Percentiles rank a stretch among this genome's conserved stretches.
These are phyloP conservation scores for Chrysaora quinquecirrha DNA, from an alignment of 30 jellyfish, hydroid and myxozoan species.

Conservation along the genomic window DNA sequence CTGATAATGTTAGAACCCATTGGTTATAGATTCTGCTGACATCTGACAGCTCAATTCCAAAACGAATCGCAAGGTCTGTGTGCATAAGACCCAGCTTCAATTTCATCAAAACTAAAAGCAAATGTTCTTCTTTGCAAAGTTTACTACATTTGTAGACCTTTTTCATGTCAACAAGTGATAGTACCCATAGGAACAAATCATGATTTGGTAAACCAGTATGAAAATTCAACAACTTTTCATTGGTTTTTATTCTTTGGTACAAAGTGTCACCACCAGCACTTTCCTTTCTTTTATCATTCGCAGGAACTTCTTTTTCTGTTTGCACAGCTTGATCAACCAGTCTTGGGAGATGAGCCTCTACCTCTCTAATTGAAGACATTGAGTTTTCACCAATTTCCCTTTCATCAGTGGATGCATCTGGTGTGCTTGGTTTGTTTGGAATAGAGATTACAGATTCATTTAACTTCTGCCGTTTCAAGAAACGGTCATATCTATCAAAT, in stretches of 20 bases:
- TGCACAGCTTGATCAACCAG: constrained; percentile 12
- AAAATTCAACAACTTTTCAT: constrained; percentile 10
- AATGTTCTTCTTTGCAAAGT: constrained; percentile 17
- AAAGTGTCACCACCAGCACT: constrained; percentile 10
- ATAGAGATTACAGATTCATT: neutral
- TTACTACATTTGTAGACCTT: neutral
- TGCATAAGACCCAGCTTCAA: constrained; percentile 34
- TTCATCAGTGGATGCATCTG: neutral
- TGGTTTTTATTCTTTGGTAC: constrained; percentile 33
- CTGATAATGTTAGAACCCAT: constrained; percentile 30
- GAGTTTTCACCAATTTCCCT: constrained; percentile 9
- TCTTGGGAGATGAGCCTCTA: neutral
- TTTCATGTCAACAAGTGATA: constrained; percentile 4
- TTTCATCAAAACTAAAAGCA: constrained; percentile 41
- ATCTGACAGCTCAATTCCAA: constrained; percentile 4
- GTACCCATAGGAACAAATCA: constrained; percentile 41
- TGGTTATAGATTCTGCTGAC: neutral
- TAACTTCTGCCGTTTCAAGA: constrained; percentile 12
- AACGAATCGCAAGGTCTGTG: constrained; percentile 47
- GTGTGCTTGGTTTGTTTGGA: constrained; percentile 4
- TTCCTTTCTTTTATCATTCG: constrained; percentile 8
- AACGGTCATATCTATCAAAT: neutral
- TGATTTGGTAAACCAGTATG: constrained; percentile 36
- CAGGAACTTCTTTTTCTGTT: constrained; percentile 12
- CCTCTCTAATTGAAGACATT: neutral